Evolutionary conservation across 2,888 invertebrate genomes (phyloP), one percentile per base, ranked within the genome.

Genomic region (Sialis fuliginosa): DNA sequence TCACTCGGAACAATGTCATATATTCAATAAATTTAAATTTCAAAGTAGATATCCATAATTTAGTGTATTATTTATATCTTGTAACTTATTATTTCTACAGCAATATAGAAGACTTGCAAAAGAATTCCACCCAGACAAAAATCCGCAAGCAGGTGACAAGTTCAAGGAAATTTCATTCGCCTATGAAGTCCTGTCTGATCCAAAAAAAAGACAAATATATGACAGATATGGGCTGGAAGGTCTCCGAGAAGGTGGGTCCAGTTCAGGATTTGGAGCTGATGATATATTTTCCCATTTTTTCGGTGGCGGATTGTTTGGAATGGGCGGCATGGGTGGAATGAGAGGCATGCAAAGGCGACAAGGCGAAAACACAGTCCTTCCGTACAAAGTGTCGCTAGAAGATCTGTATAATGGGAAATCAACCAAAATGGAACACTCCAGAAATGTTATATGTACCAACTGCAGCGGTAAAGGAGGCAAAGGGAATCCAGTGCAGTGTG

Each of bases 161-260:
- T 92, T 93, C 61, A 92, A 93, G 65, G 93, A 95, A 71, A 93
- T 95, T 56, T 89, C 90, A 49, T 92, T 86, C 68, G 93, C 93
- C 0, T 91, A 93, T 64, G 93, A 95, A 70, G 81, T 92, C 42
- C 70, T 95, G 46, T 90, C 91, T 8, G 88, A 92, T 68, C 74
- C 86, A 4, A 85, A 87, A 57, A 92, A 92, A 65, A 72, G 86
- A 48, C 77, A 82, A 58, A 69, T 80, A 39, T 95, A 95, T 62
- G 92, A 95, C 63, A 78, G 79, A 57, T 79, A 77, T 68, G 95
- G 93, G 5, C 62, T 93, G 53, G 86, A 88, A 61, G 93, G 89
- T 1, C 67, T 93, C 55, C 89, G 90, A 67, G 88, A 88, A 61
- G 86, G 86, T 44, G 74, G 68, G 9, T 70, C 69, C 54, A 74